Base-by-base conservation (phyloP, 2,797 vertebrate genomes). In the Paratrypauchen microcephalus region DNA sequence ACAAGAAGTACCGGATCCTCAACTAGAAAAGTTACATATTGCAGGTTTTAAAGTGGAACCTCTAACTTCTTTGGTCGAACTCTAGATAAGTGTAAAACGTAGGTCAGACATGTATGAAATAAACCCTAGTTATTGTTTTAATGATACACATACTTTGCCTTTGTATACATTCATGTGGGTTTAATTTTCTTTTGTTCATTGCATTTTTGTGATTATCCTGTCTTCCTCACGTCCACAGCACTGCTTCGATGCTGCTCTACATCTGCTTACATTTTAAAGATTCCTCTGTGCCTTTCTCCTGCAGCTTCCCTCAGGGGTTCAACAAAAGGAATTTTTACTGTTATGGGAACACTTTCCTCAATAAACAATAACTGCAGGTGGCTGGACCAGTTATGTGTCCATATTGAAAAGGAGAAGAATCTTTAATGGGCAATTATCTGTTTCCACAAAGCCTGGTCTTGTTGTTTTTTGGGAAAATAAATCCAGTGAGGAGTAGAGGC, bases 291-390 rank as follows among this genome's bases (percentile, higher is more conserved):
- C 77, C 80, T 75, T 72, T 77, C 66, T 82, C 60, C 77, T 76
- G 78, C 65, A 71, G 47, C 69, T 68, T 69, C 70, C 81, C 67
- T 70, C 69, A 54, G 81, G 76, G 76, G 70, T 82, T 80, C 75
- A 62, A 64, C 78, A 69, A 71, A 61, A 83, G 78, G 78, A 82
- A 62, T 89, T 75, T 76, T 80, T 78, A 74, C 80, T 80, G 68
- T 78, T 81, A 81, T 85, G 73, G 45, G 67, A 82, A 83, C 56
- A 74, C 77, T 76, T 79, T 65, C 68, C 70, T 83, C 65, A 72
- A 68, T 87, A 85, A 83, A 86, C 84, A 81, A 77, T 78, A 78
- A 76, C 79, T 78, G 68, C 80, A 87, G 85, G 78, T 90, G 87
- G 76, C 73, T 83, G 50, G 65, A 66, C 36, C 61, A 73, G 64